These are phyloP conservation scores for Drosophila asahinai DNA, from an alignment of 1,140 invertebrate genomes.

Conservation along the genomic window DNA sequence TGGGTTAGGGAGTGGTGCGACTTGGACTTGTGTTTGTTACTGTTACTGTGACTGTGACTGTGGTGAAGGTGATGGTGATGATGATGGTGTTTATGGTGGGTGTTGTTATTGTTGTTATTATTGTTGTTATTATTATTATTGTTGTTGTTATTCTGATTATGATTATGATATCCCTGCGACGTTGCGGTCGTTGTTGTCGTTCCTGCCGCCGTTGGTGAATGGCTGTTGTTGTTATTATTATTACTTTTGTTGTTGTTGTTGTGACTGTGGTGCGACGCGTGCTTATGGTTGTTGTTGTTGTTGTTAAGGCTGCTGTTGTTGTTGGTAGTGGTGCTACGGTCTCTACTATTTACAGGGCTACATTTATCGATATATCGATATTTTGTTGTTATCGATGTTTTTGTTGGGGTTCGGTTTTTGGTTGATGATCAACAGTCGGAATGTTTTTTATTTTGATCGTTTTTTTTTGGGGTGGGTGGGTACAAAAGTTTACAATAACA, in stretches of 20 bases:
- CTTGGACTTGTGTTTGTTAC: conserved; percentile 70
- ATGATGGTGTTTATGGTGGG: conserved; percentile 39
- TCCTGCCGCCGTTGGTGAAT: conserved; percentile 51
- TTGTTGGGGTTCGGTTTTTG: conserved; percentile 34
- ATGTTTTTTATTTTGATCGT: conserved; percentile 56
- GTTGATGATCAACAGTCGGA: conserved; percentile 67
- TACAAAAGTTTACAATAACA: conserved; percentile 80
- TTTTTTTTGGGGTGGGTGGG: conserved; percentile 38
- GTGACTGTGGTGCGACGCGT: conserved; percentile 48
- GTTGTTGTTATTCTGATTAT: conserved; percentile 50
- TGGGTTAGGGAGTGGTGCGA: conserved; percentile 59
- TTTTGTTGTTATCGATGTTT: conserved; percentile 24
- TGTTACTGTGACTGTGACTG: conserved; percentile 29
- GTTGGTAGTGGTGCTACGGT: conserved; percentile 73
- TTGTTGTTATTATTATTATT: conserved; percentile 22
- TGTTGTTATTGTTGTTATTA: conserved; percentile 46
- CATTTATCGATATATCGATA: conserved; percentile 38
- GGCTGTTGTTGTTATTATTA: conserved; percentile 45
- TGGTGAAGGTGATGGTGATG: conserved; percentile 31
- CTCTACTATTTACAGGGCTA: conserved; percentile 84
- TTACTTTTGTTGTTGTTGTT: conserved; percentile 45
- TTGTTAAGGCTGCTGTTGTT: conserved; percentile 74
- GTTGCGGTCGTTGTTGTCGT: conserved; percentile 51
- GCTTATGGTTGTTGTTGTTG: conserved; percentile 52
- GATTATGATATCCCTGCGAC: conserved; percentile 65